Evolutionary conservation across 2,113 vertebrate genomes (phyloP).

Genomic region (Sinocyclocheilus anophthalmus): DNA sequence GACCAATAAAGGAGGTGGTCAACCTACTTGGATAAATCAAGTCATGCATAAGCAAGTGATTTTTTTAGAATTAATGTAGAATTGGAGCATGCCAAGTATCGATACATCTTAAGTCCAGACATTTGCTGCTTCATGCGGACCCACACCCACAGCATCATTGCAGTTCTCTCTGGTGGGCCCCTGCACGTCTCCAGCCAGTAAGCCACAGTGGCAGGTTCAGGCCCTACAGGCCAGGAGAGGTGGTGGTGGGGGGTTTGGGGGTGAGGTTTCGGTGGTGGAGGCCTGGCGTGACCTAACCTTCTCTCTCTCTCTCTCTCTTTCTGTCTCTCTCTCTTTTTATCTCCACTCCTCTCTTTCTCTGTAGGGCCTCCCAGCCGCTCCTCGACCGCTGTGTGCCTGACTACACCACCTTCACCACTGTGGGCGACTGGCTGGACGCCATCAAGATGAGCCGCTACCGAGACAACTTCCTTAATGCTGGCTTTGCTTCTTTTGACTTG

Average conservation of each 20-base stretch:
- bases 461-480: constrained; percentile 95
- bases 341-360: constrained; percentile 58
- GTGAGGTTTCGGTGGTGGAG: constrained; percentile 70
- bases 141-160: not conserved
- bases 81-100: not conserved
- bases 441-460: constrained; percentile 99
- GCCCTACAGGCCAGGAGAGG: constrained; percentile 71
- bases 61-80: too few species aligned
- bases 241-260: constrained; percentile 66
- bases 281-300: constrained; percentile 73
- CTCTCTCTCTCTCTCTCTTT: constrained; percentile 34
- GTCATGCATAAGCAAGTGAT: not conserved
- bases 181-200: constrained; percentile 39
- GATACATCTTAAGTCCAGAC: not conserved
- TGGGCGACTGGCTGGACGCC: constrained; percentile 98
- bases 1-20: not conserved
- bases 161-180: constrained; percentile 3
- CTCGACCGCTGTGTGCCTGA: constrained; percentile 96
- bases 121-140: not conserved
- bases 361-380: constrained; percentile 93
- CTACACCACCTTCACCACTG: constrained; percentile 97
- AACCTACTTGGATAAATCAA: not conserved
- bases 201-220: constrained; percentile 46
- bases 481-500: constrained; percentile 97
- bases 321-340: constrained; percentile 14